Evolutionary conservation across 2,888 invertebrate species (phyloP), one percentile per base, ranked within the genome.

Genomic region (Diplolepis rosae): DNA sequence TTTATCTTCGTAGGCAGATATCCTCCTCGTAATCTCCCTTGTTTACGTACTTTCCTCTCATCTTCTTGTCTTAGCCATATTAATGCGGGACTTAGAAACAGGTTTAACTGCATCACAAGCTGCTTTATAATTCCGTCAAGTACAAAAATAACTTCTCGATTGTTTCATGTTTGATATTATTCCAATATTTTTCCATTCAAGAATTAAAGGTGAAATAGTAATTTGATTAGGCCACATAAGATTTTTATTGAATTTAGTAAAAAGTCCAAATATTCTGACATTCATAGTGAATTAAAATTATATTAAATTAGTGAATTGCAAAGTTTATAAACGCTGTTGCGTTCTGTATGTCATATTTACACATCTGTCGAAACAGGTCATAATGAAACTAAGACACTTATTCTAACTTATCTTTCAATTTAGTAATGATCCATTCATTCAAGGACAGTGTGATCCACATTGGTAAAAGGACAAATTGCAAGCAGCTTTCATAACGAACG

Each of bases 351-450:
- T 5, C 2, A 28, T 15, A 18, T 32, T 32, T 18, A 54, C 54
- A 18, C 35, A 35, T 35, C 11, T 22, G 13, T 35, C 5, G 35
- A 35, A 35, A 5, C 56, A 56, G 56, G 56, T 56, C 56, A 56
- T 13, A 18, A 22, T 35, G 35, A 35, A 35, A 56, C 35, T 56
- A 56, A 18, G 22, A 32, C 32, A 32, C 32, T 35, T 13, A n/a
- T 18, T 61, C 35, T 2, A 13, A 61, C 56, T 61, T 61, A 61
- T 61, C 56, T 35, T 61, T 61, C 32, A 61, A 61, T 39, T 61
- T 39, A 24, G n/a, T 22, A 61, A 24, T 61, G 56, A 61, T 61
- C 56, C 24, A 35, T 35, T 24, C 24, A 61, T 39, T 61, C 56
- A 39, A 61, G 56, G 56, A 35, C 39, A 61, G 56, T 13, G 32